Evolutionary conservation across 2,888 invertebrate genomes (phyloP).

Genomic region (Molorchus minor): DNA sequence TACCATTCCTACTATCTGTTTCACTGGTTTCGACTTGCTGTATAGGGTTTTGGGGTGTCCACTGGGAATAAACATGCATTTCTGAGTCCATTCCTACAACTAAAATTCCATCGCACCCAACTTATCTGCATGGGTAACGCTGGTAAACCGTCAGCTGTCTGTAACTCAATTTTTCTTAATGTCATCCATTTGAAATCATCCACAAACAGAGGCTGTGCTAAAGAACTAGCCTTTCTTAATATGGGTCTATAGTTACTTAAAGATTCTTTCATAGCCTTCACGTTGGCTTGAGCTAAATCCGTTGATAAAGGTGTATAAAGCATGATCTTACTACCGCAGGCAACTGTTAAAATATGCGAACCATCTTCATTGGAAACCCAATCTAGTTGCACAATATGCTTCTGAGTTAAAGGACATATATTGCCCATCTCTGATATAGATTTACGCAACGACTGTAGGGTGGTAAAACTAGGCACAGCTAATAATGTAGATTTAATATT

Average conservation of each 20-base stretch:
- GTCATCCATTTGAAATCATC: conserved; percentile 98
- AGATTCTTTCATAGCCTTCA: conserved; percentile 77
- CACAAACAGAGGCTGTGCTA: conserved; percentile 88
- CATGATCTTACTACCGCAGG: conserved; percentile 91
- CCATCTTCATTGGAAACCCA: conserved; percentile 99
- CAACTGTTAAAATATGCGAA: conserved; percentile 95
- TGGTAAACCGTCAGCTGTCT: conserved; percentile 94
- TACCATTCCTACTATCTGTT: conserved; percentile 67
- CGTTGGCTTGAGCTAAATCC: conserved; percentile 93
- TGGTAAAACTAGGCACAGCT: conserved; percentile 91
- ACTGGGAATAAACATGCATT: conserved; percentile 99
- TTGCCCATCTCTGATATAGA: conserved; percentile 93
- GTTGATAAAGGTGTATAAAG: conserved; percentile 94
- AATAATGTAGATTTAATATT: conserved; percentile 66
- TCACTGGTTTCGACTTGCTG: conserved; percentile 60
- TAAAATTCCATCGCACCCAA: conserved; percentile 96
- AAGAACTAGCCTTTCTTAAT: conserved; percentile 87
- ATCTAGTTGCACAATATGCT: conserved; percentile 93
- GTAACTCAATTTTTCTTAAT: conserved; percentile 85
- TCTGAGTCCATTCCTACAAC: conserved; percentile 99
- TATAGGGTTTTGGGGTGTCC: conserved; percentile 77
- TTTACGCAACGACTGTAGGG: conserved; percentile 84
- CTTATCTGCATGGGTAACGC: conserved; percentile 98
- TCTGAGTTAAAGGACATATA: conserved; percentile 89
- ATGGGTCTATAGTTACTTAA: conserved; percentile 85